A percentile compares a stretch with the other conserved stretches of the same genome.
Evolutionary conservation across 2,888 invertebrate species (phyloP).

Genomic region (Pseudolycoriella hygida): DNA sequence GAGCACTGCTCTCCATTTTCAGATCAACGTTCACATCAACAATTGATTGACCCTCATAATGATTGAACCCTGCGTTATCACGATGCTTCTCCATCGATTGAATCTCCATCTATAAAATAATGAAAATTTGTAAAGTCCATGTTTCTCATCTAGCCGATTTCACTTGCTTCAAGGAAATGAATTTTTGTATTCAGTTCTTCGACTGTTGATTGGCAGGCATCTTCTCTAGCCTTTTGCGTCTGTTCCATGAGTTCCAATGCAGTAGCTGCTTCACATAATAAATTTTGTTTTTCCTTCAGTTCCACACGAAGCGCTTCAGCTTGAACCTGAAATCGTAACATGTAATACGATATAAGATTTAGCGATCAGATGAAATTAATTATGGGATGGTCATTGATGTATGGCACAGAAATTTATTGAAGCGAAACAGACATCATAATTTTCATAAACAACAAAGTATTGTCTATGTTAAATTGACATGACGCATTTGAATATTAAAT

Average conservation of each 20-base stretch:
- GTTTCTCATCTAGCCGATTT: too few species aligned
- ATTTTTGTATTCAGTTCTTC: slow-evolving; percentile 26
- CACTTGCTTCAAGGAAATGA: slow-evolving; percentile 21
- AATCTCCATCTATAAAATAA: slow-evolving; percentile 12
- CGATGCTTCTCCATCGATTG: too few species aligned
- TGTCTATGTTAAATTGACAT: background rate
- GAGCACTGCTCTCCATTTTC: too few species aligned
- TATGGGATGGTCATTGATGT: background rate
- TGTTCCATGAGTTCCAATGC: slow-evolving; percentile 60
- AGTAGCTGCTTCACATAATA: slow-evolving; percentile 69
- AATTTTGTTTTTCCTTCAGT: slow-evolving; percentile 62
- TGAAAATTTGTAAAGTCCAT: slow-evolving; percentile 1
- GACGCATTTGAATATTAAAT: background rate
- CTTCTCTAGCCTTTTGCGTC: slow-evolving; percentile 33
- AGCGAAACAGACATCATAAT: background rate
- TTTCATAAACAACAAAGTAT: background rate
- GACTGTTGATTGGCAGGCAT: slow-evolving; percentile 21
- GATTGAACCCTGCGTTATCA: too few species aligned
- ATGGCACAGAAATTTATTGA: background rate
- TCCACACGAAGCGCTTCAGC: slow-evolving; percentile 59
- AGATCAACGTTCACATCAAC: too few species aligned
- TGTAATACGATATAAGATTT: background rate
- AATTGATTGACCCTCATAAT: too few species aligned
- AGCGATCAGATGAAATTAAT: background rate
- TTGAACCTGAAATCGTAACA: slow-evolving; percentile 39